Conservation (phyloP, 2,113 vertebrate species). For the Chroicocephalus ridibundus region DNA sequence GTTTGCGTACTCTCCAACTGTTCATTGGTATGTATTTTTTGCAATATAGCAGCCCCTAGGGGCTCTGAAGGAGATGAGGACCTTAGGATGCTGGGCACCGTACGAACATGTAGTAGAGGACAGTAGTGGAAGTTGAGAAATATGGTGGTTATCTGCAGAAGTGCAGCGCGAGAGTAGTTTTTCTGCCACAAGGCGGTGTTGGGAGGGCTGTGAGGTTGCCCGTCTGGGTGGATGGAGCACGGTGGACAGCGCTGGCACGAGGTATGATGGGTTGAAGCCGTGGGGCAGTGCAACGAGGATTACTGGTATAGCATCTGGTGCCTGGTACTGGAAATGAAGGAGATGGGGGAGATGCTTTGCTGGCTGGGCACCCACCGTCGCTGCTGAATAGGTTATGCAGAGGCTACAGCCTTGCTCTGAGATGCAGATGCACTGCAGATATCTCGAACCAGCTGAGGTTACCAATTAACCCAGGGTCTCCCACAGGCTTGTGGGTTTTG, state of each 20-base stretch:
- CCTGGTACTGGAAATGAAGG: background rate
- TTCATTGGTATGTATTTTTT: background rate
- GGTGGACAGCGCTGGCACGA: fast-evolving
- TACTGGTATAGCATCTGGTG: background rate
- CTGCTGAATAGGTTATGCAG: background rate
- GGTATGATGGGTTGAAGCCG: background rate
- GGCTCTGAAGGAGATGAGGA: background rate
- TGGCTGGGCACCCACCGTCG: background rate
- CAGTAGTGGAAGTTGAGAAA: background rate
- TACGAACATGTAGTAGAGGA: fast-evolving
- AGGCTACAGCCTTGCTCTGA: background rate
- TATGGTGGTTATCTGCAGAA: background rate
- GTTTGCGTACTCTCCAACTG: background rate
- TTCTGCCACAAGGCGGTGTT: fast-evolving
- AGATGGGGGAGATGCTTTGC: background rate
- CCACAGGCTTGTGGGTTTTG: background rate
- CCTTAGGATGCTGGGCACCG: background rate
- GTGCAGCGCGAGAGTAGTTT: background rate
- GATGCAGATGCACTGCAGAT: background rate
- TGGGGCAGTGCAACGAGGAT: background rate
- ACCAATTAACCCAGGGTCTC: background rate
- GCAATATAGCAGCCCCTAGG: constrained; percentile 30
- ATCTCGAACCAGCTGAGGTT: background rate
- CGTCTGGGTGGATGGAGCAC: background rate
- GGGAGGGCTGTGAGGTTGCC: background rate